Evolutionary conservation across 30 jellyfish, hydroid and myxozoan genomes (phyloP).

Genomic region (Pelagia noctiluca): DNA sequence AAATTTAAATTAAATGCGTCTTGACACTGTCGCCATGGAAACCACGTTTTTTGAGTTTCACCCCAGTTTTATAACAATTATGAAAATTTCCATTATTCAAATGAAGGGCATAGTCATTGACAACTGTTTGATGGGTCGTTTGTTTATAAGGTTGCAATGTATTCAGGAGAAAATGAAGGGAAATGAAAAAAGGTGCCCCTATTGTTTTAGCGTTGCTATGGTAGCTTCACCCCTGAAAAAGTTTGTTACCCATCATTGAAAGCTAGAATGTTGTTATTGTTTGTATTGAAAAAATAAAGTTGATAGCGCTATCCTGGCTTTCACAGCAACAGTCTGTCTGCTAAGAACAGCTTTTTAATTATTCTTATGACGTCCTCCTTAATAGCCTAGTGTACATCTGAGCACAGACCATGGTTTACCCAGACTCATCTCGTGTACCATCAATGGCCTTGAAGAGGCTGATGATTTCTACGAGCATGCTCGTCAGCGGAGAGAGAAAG

Average conservation of each 20-base stretch:
- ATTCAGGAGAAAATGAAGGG: constrained; percentile 1
- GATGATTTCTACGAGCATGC: no score
- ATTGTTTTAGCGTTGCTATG: constrained; percentile 24
- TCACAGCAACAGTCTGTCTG: no score
- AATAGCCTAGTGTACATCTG: no score
- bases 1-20: background rate
- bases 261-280: no score
- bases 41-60: constrained; percentile 14
- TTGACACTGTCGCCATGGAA: constrained; percentile 34
- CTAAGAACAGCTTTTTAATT: background rate
- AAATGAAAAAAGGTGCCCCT: constrained; percentile 11
- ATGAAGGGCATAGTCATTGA: background rate
- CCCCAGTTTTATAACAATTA: constrained; percentile 23
- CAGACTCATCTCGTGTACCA: no score
- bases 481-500: no score
- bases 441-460: no score
- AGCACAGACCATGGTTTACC: no score
- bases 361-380: constrained; percentile 45
- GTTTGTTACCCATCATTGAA: background rate
- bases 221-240: constrained; percentile 11
- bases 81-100: constrained; percentile 12
- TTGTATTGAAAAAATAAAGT: no score
- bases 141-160: background rate
- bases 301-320: background rate
- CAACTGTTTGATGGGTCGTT: background rate